These are phyloP conservation scores for Bathynomus jamesi DNA, from an alignment of 1,140 invertebrate species.

Conservation along the genomic window DNA sequence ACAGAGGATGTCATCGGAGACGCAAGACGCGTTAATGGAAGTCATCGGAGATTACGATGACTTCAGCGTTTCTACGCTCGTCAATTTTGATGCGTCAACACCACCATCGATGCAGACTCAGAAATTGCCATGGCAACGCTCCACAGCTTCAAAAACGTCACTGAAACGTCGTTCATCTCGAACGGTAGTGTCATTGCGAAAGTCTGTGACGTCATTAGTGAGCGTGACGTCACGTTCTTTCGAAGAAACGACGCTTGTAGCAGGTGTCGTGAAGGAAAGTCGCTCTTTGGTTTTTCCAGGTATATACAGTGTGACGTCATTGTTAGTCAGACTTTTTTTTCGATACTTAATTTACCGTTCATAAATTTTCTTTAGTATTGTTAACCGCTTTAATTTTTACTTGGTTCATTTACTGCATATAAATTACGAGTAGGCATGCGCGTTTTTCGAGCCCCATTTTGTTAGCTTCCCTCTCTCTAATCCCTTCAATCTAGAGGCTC, in stretches of 20 bases:
- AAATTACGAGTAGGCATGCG: too few relatives aligned
- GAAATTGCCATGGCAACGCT: background rate
- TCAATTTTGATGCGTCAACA: constrained; percentile 6
- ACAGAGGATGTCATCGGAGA: too few relatives aligned
- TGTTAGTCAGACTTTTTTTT: too few relatives aligned
- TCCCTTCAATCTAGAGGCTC: too few relatives aligned
- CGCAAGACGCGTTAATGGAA: constrained; percentile 21
- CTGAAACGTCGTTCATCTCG: background rate
- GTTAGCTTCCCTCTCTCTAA: too few relatives aligned
- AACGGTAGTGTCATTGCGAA: background rate
- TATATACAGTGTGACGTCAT: background rate
- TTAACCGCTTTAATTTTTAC: too few relatives aligned
- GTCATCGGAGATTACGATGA: constrained; percentile 56
- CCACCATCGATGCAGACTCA: background rate
- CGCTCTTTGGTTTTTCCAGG: background rate
- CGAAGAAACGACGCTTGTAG: background rate
- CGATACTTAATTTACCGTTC: too few relatives aligned
- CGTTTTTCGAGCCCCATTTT: too few relatives aligned
- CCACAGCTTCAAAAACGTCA: background rate
- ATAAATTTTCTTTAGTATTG: too few relatives aligned
- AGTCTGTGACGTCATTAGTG: constrained; percentile 5
- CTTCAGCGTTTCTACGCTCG: constrained; percentile 52
- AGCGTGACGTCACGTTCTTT: constrained; percentile 3
- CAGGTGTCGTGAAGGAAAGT: background rate
- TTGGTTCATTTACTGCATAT: too few relatives aligned